These are phyloP conservation scores for Monopterus albus DNA, from an alignment of 2,113 vertebrate species.

Conservation along the genomic window DNA sequence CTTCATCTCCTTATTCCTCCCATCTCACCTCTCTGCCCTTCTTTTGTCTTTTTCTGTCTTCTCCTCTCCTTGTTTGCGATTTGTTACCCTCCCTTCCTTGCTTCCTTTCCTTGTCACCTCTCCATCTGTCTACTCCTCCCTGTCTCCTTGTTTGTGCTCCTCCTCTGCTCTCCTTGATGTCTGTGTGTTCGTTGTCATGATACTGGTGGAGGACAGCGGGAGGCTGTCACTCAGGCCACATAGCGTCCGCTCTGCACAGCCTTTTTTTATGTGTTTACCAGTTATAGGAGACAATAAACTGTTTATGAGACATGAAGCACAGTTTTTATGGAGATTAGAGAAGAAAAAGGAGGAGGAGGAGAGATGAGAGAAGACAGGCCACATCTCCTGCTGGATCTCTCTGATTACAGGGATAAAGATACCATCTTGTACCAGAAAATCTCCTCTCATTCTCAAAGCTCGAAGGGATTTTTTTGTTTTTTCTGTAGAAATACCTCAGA, in stretches of 20 bases:
- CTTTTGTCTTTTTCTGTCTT: neutral
- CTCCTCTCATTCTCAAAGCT: slow-evolving; percentile 49
- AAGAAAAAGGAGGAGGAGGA: neutral
- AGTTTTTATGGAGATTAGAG: slow-evolving; percentile 16
- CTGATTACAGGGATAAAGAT: slow-evolving; percentile 57
- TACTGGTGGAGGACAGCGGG: slow-evolving; percentile 6
- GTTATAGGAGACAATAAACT: slow-evolving; percentile 22
- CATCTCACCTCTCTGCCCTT: neutral
- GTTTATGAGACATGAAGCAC: slow-evolving; percentile 18
- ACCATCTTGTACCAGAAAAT: slow-evolving; percentile 58
- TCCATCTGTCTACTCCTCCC: no score
- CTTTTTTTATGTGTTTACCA: slow-evolving; percentile 40
- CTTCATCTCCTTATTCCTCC: neutral
- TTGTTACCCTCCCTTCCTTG: no score
- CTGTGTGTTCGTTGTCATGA: neutral
- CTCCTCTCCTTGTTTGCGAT: no score
- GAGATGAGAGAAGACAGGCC: neutral
- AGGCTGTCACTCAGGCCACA: slow-evolving; percentile 6
- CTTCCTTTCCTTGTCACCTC: neutral
- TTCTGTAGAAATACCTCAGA: slow-evolving; percentile 50
- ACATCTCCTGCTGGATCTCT: slow-evolving; percentile 49
- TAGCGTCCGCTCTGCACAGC: neutral
- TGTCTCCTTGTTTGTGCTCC: neutral
- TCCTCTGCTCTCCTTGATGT: neutral
- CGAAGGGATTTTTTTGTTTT: slow-evolving; percentile 39